These are phyloP conservation scores for Phrynocephalus versicolor DNA, from an alignment of 2,113 vertebrate species.

Conservation along the genomic window DNA sequence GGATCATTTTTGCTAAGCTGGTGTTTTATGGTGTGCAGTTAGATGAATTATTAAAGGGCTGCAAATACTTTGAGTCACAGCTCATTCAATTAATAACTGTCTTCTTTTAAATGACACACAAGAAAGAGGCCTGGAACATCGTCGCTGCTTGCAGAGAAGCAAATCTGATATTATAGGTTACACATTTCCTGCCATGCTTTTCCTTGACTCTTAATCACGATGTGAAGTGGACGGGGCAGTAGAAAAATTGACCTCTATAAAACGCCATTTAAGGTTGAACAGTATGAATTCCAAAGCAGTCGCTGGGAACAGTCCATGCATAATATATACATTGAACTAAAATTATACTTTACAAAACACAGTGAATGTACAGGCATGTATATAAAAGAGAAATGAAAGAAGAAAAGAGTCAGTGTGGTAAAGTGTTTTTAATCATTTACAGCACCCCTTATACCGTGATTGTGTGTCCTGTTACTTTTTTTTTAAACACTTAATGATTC, in stretches of 20 bases:
- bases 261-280: slow-evolving; percentile 2
- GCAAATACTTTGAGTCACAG: background rate
- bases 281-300: background rate
- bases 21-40: slow-evolving; percentile 11
- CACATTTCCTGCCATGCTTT: background rate
- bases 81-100: background rate
- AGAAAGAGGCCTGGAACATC: background rate
- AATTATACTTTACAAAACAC: background rate
- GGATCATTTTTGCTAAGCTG: slow-evolving; percentile 27
- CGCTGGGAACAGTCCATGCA: background rate
- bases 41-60: slow-evolving; percentile 36
- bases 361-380: slow-evolving; percentile 9
- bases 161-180: background rate
- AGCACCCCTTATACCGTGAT: background rate
- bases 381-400: slow-evolving; percentile 5
- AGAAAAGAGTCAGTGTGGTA: background rate
- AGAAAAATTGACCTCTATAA: slow-evolving; percentile 18
- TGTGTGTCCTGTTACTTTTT: background rate
- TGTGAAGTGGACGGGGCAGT: background rate
- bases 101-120: background rate
- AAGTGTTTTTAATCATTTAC: background rate
- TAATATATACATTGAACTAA: background rate
- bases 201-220: background rate
- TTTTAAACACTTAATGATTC: slow-evolving; percentile 20
- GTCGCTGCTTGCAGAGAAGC: background rate